A percentile compares a stretch with the other conserved stretches of the same genome.
phyloP scores from a whole-genome alignment of 2,113 vertebrate species.

The Ancistrus triradiatus region DNA sequence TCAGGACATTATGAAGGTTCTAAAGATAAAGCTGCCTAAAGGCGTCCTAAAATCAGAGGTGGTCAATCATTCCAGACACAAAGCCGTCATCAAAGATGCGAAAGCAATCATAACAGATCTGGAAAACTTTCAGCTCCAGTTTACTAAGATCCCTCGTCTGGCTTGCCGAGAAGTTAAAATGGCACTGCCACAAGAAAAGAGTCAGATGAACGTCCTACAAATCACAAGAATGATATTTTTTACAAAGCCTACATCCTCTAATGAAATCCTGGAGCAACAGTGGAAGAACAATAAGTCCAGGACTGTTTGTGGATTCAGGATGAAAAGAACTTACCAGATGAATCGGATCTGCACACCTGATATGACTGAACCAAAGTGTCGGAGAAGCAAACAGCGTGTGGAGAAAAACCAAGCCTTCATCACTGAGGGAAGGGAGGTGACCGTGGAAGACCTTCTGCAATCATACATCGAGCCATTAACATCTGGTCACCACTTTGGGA shows the following conservation, averaged over 20 bases:
- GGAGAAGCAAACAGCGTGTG: no score
- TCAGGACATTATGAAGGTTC: constrained; percentile 24
- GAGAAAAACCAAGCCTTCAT: no score
- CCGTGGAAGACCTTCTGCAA: no score
- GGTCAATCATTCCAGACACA: constrained; percentile 3
- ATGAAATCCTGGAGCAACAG: neutral
- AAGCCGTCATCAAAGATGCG: constrained; percentile 28
- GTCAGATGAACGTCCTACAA: constrained; percentile 1
- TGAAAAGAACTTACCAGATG: constrained; percentile 24
- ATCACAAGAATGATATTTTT: constrained; percentile 41
- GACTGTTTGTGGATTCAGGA: constrained; percentile 25
- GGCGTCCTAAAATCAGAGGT: constrained; percentile 24
- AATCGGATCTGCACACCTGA: constrained; percentile 18
- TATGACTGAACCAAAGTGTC: no score
- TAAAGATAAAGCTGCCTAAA: constrained; percentile 29
- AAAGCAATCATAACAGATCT: constrained; percentile 9
- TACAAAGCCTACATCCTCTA: neutral
- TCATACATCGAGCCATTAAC: no score
- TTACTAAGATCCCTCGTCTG: constrained; percentile 31
- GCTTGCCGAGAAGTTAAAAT: constrained; percentile 29
- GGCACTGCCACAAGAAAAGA: neutral
- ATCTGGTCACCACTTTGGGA: no score
- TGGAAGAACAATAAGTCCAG: constrained; percentile 27
- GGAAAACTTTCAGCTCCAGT: constrained; percentile 11
- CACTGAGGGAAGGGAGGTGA: no score